Conservation (phyloP, 2,888 invertebrate genomes). For the Cephus pulcher region DNA sequence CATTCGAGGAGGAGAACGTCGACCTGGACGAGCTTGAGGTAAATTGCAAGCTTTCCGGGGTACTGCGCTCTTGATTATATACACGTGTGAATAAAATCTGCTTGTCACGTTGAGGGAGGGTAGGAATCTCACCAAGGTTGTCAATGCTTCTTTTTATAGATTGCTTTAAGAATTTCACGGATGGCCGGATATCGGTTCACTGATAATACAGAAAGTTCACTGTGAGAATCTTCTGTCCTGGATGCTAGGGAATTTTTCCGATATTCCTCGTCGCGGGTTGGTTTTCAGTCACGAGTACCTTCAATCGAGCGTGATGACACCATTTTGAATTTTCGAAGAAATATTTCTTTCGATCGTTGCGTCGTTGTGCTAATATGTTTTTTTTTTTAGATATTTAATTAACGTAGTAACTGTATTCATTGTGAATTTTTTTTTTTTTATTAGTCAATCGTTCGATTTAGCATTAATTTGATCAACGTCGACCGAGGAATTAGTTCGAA, state of each 20-base stretch:
- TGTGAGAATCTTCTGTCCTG: neutral
- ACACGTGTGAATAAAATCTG: neutral
- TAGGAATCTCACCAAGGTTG: neutral
- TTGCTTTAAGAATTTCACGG: neutral
- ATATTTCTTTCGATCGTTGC: neutral
- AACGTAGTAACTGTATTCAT: neutral
- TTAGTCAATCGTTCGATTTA: too few relatives aligned
- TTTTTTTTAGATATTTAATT: neutral
- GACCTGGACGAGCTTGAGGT: constrained; percentile 64
- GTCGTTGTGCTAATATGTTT: neutral
- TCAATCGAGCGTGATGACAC: neutral
- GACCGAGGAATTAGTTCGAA: neutral
- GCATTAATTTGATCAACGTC: neutral
- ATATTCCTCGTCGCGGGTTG: neutral
- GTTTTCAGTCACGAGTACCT: neutral
- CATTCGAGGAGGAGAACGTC: constrained; percentile 55
- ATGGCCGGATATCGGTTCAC: neutral
- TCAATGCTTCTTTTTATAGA: neutral
- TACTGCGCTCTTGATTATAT: neutral
- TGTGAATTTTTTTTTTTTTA: neutral
- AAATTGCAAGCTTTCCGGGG: constrained; percentile 25
- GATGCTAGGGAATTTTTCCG: neutral
- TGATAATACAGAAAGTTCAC: neutral
- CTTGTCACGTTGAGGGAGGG: neutral
- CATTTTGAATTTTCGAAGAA: neutral